These are phyloP conservation scores for Drosophila suzukii DNA, from an alignment of 1,140 invertebrate genomes.

Conservation along the genomic window DNA sequence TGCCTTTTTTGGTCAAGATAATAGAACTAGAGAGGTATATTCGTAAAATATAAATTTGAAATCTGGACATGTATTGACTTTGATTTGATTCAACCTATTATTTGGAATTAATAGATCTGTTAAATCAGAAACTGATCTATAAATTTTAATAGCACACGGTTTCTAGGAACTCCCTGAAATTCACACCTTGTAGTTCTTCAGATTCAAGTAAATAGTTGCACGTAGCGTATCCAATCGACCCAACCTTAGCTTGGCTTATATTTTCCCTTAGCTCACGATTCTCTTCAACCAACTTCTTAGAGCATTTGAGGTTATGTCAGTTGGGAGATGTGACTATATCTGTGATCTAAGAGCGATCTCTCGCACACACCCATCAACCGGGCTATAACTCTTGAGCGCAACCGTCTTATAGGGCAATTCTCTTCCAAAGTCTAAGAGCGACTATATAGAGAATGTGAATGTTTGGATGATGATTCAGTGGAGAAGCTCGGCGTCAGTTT, in stretches of 20 bases:
- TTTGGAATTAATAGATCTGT: no score
- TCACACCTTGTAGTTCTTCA: background rate
- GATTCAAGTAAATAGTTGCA: background rate
- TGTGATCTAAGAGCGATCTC: constrained; percentile 30
- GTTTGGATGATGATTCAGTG: constrained; percentile 35
- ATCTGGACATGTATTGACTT: no score
- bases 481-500: constrained; percentile 29
- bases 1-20: no score
- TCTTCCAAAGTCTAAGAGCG: constrained; percentile 19
- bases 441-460: background rate
- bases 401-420: background rate
- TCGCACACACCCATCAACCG: background rate
- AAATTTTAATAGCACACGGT: no score
- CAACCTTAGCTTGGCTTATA: background rate
- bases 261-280: constrained; percentile 1
- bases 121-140: no score
- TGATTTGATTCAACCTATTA: no score
- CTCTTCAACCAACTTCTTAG: constrained; percentile 20
- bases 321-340: background rate
- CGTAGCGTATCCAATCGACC: background rate
- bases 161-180: background rate
- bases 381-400: constrained; percentile 21
- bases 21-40: no score
- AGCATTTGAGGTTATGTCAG: constrained; percentile 66
- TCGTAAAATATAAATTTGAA: no score